Base-by-base conservation (phyloP, 2,888 invertebrate genomes). In the Drosophila suboccidentalis region DNA sequence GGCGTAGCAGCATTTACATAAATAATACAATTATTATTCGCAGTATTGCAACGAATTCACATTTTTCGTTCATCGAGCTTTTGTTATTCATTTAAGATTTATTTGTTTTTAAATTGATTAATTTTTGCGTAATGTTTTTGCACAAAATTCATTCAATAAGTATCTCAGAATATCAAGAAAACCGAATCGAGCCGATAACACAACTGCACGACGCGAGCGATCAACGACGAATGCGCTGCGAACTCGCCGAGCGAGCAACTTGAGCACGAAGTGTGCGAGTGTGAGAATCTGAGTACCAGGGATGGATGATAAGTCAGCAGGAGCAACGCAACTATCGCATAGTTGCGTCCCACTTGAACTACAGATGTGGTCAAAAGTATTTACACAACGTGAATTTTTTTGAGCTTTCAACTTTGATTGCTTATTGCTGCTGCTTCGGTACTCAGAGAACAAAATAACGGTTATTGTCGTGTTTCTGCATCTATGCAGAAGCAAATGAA, bases 121-220 rank as follows among this genome's bases (percentile, higher is more conserved):
- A 39, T 51, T 55, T 55, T 68, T 78, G 46, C 74, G 53, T 60
- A 78, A 60, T 65, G 59, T 32, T 54, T 69, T 59, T 59, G 66
- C 58, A 68, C 43, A 38, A 69, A 72, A 34, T 49, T 64, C 46
- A 63, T 75, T 70, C 49, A 76, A 65, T 55, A 62, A 11, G 38
- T 29, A 5, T 49, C 39, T 26, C n/a, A 34, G 29, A n/a, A 32
- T 15, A 26, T 17, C n/a, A 34, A 34, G 50, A 44, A n/a, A 49
- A 50, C 19, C 47, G 50, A 47, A 59, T 53, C 47, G 58, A 53
- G 36, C 55, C 64, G 46, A 58, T 47, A 76, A 65, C 60, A 36
- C 82, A 79, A 79, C 86, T 75, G 82, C 71, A 85, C 77, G 74
- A 70, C 53, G 59, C 71, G 66, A 87, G 47, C 71, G 83, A 87